Evolutionary conservation across 2,888 invertebrate species (phyloP).

Genomic region (Cephonodes hylas): DNA sequence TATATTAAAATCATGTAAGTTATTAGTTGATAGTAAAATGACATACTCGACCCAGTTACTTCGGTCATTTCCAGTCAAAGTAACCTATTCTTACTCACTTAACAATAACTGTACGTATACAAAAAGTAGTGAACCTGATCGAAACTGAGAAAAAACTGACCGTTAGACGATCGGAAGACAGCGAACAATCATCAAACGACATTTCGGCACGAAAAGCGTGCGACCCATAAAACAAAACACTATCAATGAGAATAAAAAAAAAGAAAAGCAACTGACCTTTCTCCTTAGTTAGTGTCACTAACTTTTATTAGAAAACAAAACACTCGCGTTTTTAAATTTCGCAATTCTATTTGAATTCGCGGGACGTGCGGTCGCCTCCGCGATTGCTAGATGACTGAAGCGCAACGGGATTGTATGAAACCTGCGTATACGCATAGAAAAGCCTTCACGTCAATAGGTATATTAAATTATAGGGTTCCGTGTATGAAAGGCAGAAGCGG

Average conservation of each 20-base stretch:
- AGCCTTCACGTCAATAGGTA: slow-evolving; percentile 11
- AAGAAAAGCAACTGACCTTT: slow-evolving; percentile 1
- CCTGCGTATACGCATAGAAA: slow-evolving; percentile 6
- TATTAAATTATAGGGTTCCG: not conserved
- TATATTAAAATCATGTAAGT: no score
- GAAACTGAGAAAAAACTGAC: not conserved
- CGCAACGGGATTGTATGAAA: not conserved
- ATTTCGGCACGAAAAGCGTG: not conserved
- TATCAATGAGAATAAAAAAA: not conserved
- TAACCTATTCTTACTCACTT: not conserved
- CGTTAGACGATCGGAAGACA: not conserved
- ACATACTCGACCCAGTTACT: no score
- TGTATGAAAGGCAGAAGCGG: not conserved
- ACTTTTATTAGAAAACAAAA: not conserved
- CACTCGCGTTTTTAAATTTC: slow-evolving; percentile 11
- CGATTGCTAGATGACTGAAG: not conserved
- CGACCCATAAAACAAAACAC: not conserved
- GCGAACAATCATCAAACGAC: not conserved
- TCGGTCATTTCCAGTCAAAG: not conserved
- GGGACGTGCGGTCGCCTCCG: not conserved
- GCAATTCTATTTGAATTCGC: not conserved
- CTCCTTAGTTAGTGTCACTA: not conserved
- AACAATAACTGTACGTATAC: not conserved
- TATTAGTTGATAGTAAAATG: no score
- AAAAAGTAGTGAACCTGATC: not conserved